A percentile compares a stretch with the other conserved stretches of the same genome.
phyloP scores from a whole-genome alignment of 2,888 invertebrate species.

The Boloria selene region DNA sequence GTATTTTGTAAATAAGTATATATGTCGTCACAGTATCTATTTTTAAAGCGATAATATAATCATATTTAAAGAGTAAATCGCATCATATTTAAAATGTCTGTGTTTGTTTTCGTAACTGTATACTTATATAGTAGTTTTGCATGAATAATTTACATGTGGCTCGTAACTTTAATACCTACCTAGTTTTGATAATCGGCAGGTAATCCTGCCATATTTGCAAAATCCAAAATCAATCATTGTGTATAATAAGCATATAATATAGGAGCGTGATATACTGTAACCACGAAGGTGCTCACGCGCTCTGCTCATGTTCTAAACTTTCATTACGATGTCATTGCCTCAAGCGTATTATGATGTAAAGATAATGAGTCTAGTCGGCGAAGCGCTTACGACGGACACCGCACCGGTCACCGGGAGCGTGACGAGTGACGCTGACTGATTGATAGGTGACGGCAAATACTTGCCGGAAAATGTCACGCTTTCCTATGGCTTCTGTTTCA shows the following conservation, averaged over 20 bases:
- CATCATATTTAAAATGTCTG: not conserved
- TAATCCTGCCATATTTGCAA: not conserved
- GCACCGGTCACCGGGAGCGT: slow-evolving; percentile 17
- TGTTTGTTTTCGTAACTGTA: not conserved
- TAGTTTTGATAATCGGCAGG: not conserved
- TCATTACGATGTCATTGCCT: slow-evolving; percentile 26
- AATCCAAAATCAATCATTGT: not conserved
- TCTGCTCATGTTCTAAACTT: slow-evolving; percentile 23
- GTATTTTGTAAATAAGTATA: not conserved
- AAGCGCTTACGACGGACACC: slow-evolving; percentile 9
- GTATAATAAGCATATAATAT: slow-evolving; percentile 1
- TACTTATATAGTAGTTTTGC: too few species aligned
- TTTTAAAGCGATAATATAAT: not conserved
- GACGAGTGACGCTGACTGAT: slow-evolving; percentile 20
- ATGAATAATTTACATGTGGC: too few species aligned
- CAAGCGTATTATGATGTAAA: slow-evolving; percentile 18
- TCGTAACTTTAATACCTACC: too few species aligned
- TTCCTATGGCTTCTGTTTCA: not conserved
- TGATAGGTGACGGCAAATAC: slow-evolving; percentile 11
- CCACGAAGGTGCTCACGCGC: slow-evolving; percentile 10
- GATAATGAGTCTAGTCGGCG: slow-evolving; percentile 15
- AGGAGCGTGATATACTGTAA: not conserved
- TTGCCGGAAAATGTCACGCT: slow-evolving; percentile 1
- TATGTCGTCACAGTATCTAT: not conserved
- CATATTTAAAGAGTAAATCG: not conserved